These are phyloP conservation scores for Smutsia temminckii DNA, from an alignment of 2,797 vertebrate genomes.

Conservation along the genomic window DNA sequence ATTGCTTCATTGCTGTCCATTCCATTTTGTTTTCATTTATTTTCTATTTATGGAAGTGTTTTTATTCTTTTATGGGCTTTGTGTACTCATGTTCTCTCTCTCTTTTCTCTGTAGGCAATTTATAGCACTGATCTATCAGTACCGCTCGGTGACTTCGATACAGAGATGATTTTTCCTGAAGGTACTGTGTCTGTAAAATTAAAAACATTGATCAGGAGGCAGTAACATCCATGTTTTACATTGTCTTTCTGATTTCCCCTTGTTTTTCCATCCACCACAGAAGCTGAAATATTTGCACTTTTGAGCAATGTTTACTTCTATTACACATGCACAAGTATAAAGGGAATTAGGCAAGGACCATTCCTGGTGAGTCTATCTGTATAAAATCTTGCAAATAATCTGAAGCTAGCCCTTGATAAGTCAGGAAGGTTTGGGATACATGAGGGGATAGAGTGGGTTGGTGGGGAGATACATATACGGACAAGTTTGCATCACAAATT, in stretches of 20 bases:
- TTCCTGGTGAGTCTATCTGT: background rate
- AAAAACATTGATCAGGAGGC: background rate
- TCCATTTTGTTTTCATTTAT: slow-evolving; percentile 13
- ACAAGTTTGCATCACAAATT: background rate
- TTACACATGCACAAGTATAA: background rate
- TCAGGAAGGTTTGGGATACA: background rate
- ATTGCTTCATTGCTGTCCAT: background rate
- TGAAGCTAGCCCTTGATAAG: background rate
- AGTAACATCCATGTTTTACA: background rate
- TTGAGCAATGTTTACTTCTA: background rate
- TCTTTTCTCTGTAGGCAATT: slow-evolving; percentile 10
- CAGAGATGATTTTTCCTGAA: slow-evolving; percentile 29
- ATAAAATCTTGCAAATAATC: background rate
- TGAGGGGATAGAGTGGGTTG: background rate
- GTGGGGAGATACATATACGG: background rate
- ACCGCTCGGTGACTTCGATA: background rate
- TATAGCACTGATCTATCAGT: background rate
- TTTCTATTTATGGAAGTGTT: background rate
- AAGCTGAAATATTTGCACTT: background rate
- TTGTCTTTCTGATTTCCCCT: background rate
- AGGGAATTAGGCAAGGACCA: background rate
- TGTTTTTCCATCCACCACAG: background rate
- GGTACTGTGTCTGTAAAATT: background rate
- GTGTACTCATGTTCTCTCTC: background rate
- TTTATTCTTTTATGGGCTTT: slow-evolving; percentile 17